Evolutionary conservation across 2,113 vertebrate genomes (phyloP).

Genomic region (Megaceryle maxima): DNA sequence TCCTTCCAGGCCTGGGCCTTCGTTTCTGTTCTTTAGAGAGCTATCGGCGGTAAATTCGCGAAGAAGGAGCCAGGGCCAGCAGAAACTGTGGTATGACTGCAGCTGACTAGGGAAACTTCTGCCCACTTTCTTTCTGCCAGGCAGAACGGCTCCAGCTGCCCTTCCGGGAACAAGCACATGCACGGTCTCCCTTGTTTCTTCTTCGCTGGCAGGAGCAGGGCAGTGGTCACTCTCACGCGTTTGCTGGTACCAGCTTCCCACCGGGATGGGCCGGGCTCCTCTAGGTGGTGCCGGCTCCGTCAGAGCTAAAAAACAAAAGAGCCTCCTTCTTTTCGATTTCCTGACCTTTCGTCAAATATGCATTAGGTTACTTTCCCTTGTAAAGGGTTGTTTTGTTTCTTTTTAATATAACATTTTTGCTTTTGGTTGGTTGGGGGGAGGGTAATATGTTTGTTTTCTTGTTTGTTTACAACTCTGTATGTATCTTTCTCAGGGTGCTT

Average conservation of each 20-base stretch:
- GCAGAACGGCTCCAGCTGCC: rapidly evolving
- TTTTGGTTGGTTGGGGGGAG: background rate
- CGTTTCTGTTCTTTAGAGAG: background rate
- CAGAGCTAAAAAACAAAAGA: background rate
- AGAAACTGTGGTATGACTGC: rapidly evolving
- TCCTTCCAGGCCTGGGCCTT: background rate
- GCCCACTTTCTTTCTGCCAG: rapidly evolving
- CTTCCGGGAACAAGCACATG: background rate
- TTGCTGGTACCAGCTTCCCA: rapidly evolving
- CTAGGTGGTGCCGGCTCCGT: rapidly evolving
- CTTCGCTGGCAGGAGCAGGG: background rate
- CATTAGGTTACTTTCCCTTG: background rate
- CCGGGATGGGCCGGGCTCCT: rapidly evolving
- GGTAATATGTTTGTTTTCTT: background rate
- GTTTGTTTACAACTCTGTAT: background rate
- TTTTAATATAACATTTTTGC: background rate
- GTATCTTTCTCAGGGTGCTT: rapidly evolving
- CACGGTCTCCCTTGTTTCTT: background rate
- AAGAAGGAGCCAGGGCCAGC: background rate
- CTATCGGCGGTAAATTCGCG: rapidly evolving
- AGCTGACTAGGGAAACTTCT: background rate
- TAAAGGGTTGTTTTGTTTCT: background rate
- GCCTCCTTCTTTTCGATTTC: background rate
- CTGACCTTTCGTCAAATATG: background rate
- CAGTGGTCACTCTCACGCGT: background rate